A percentile compares a stretch with the other conserved stretches of the same genome.
These are phyloP conservation scores for Lutra lutra DNA, from an alignment of 2,797 vertebrate genomes.

Conservation along the genomic window DNA sequence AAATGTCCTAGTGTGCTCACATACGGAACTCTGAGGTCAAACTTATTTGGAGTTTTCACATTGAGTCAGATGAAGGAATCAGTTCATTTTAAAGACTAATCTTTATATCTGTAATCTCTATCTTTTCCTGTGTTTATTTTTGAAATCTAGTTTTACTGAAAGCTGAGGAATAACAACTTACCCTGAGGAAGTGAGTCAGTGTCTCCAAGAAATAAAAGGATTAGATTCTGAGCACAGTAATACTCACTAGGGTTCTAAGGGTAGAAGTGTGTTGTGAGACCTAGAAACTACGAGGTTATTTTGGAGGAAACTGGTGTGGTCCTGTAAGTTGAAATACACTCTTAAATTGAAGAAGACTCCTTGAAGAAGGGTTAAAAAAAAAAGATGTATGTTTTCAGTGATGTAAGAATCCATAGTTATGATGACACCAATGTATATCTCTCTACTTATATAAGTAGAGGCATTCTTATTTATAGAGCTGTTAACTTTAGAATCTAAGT, in stretches of 20 bases:
- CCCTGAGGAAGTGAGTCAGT: slow-evolving; percentile 72
- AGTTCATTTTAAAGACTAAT: slow-evolving; percentile 63
- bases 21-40: slow-evolving; percentile 62
- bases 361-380: neutral
- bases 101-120: slow-evolving; percentile 68
- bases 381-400: neutral
- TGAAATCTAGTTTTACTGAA: slow-evolving; percentile 67
- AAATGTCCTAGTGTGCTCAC: slow-evolving; percentile 40
- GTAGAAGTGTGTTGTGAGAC: neutral
- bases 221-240: neutral
- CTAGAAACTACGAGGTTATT: neutral
- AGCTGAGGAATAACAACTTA: slow-evolving; percentile 57
- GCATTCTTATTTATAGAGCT: neutral
- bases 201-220: slow-evolving; percentile 31
- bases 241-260: neutral
- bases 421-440: neutral
- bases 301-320: neutral
- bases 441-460: neutral
- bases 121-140: slow-evolving; percentile 73
- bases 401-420: neutral
- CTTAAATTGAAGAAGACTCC: neutral
- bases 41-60: slow-evolving; percentile 62
- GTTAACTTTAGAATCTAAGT: neutral
- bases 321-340: neutral
- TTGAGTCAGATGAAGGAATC: slow-evolving; percentile 68